phyloP scores from a whole-genome alignment of 2,113 vertebrate species.

The Rhinoderma darwinii region DNA sequence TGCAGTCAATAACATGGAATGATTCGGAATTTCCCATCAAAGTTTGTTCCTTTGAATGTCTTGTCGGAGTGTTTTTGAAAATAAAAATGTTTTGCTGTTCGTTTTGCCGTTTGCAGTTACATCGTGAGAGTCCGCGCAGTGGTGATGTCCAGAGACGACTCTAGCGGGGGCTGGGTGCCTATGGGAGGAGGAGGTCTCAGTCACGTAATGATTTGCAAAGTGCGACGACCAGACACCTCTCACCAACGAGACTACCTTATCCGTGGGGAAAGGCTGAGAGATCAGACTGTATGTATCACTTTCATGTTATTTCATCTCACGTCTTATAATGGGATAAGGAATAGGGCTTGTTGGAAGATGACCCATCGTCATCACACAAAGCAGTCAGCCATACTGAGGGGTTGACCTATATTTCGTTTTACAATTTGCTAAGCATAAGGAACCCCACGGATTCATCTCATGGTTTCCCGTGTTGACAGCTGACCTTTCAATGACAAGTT shows the following conservation, averaged over 20 bases:
- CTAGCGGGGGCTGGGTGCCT: constrained; percentile 92
- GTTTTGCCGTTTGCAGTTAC: constrained; percentile 63
- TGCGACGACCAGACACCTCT: constrained; percentile 77
- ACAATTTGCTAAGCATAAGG: not conserved
- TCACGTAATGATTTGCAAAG: constrained; percentile 87
- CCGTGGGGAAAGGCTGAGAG: constrained; percentile 87
- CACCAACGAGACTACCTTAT: constrained; percentile 84
- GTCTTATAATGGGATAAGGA: not conserved
- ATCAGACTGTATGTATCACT: constrained; percentile 86
- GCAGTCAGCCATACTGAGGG: not conserved
- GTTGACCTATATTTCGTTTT: not conserved
- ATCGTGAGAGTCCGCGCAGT: constrained; percentile 90
- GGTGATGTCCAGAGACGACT: constrained; percentile 95
- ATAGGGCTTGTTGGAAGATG: not conserved
- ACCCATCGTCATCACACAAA: not conserved
- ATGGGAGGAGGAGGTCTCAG: constrained; percentile 90
- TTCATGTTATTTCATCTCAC: not conserved
- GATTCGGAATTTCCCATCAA: not conserved
- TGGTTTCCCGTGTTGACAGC: not conserved
- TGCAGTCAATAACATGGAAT: not conserved
- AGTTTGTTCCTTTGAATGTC: not conserved
- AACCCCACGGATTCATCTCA: not conserved
- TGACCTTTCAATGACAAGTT: not conserved
- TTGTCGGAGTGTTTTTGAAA: not conserved
- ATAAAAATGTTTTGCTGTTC: not conserved